These are phyloP conservation scores for Prunella himalayana DNA, from an alignment of 2,113 vertebrate species.

Conservation along the genomic window DNA sequence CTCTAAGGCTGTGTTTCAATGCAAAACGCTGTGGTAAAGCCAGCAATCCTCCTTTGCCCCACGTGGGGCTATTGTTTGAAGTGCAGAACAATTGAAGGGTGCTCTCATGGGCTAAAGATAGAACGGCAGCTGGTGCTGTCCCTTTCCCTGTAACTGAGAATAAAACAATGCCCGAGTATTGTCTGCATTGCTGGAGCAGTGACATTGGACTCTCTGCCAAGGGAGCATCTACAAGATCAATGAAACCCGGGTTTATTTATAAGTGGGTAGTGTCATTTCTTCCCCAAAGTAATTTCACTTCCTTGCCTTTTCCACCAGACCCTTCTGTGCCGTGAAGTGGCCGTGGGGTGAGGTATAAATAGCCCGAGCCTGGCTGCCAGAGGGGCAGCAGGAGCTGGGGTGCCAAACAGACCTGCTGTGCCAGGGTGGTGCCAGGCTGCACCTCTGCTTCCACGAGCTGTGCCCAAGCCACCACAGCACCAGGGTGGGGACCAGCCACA, in stretches of 20 bases:
- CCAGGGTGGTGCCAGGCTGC: background rate
- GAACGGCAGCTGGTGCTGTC: constrained; percentile 78
- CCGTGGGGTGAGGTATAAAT: background rate
- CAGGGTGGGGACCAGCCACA: accelerated
- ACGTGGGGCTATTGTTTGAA: constrained; percentile 75
- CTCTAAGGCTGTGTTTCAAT: background rate
- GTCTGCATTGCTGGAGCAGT: constrained; percentile 68
- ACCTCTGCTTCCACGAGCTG: background rate
- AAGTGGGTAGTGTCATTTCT: constrained; percentile 46
- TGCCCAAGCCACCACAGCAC: background rate
- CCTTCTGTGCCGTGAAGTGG: background rate
- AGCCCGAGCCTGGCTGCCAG: background rate
- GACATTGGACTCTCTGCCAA: constrained; percentile 59
- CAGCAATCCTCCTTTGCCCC: background rate
- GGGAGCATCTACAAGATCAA: constrained; percentile 52
- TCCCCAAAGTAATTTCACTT: constrained; percentile 59
- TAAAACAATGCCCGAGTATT: constrained; percentile 74
- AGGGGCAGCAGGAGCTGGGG: background rate
- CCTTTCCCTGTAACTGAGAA: constrained; percentile 70
- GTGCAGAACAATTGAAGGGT: constrained; percentile 78
- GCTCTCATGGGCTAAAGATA: constrained; percentile 75
- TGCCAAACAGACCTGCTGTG: accelerated
- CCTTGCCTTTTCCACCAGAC: constrained; percentile 39
- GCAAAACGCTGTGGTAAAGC: background rate
- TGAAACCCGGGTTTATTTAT: constrained; percentile 61